Evolutionary conservation across 2,113 vertebrate species (phyloP).

Genomic region (Hydrochoerus hydrochaeris): DNA sequence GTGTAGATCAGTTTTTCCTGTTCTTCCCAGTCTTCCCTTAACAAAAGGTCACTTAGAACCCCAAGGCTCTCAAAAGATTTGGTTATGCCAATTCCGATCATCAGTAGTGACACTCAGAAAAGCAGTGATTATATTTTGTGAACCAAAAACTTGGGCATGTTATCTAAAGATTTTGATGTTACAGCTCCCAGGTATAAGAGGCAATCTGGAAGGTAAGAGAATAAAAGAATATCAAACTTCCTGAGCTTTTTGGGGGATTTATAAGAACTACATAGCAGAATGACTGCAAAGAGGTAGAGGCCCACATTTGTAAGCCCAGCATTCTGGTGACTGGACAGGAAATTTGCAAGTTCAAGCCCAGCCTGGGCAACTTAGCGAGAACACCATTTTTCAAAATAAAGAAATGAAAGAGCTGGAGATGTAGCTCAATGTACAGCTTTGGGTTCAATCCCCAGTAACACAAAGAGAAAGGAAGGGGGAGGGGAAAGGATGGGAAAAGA

Average conservation of each 20-base stretch:
- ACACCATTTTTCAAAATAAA: not conserved
- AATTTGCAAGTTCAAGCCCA: not conserved
- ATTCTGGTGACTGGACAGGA: not conserved
- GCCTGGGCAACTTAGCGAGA: not conserved
- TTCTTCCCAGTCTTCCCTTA: not conserved
- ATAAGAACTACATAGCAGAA: conserved; percentile 8
- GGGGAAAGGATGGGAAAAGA: not conserved
- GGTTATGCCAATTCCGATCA: not conserved
- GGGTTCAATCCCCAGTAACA: not conserved
- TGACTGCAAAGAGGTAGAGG: not conserved
- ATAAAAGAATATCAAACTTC: conserved; percentile 15
- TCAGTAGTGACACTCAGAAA: conserved; percentile 3
- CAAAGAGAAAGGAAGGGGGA: not conserved
- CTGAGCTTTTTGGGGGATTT: not conserved
- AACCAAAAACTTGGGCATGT: conserved; percentile 27
- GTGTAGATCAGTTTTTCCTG: not conserved
- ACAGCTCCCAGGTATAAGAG: not conserved
- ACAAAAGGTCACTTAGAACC: not conserved
- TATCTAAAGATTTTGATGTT: conserved; percentile 31
- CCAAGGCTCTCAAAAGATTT: conserved; percentile 50
- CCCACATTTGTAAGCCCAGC: not conserved
- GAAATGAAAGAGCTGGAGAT: not conserved
- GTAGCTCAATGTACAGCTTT: not conserved
- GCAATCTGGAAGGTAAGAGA: conserved; percentile 15
- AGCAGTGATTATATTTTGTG: conserved; percentile 23